Conservation (phyloP, 2,888 invertebrate species). For the Cheiracanthium punctorium region DNA sequence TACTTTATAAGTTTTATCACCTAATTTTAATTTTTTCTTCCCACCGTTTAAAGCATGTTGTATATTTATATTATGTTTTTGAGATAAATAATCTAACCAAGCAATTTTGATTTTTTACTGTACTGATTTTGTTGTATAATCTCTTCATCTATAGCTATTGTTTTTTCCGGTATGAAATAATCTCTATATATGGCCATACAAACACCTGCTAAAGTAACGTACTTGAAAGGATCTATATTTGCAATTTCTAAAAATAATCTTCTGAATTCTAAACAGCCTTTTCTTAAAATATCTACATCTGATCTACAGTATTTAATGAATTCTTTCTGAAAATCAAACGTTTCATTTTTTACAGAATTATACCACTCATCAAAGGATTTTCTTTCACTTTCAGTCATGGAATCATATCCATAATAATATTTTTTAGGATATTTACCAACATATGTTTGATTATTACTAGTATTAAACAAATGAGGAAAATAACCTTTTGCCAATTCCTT, state of each 20-base stretch:
- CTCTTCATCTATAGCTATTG: conserved; percentile 10
- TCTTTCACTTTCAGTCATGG: background rate
- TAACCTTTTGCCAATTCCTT: conserved; percentile 11
- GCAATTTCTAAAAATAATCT: conserved; percentile 19
- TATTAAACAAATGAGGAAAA: conserved; percentile 27
- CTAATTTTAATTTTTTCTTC: conserved; percentile 11
- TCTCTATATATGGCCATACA: conserved; percentile 13
- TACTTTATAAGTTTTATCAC: conserved; percentile 5
- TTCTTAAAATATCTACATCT: conserved; percentile 27
- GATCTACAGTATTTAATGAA: conserved; percentile 16
- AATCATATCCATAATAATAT: conserved; percentile 23
- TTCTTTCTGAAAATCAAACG: conserved; percentile 25
- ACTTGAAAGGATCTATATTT: background rate
- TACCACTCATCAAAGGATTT: conserved; percentile 10
- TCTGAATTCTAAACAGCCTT: conserved; percentile 24
- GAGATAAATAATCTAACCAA: too few species aligned
- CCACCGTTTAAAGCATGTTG: conserved; percentile 2
- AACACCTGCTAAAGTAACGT: background rate
- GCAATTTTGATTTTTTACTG: conserved; percentile 20
- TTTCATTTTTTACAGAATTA: conserved; percentile 17
- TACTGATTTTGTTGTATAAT: background rate
- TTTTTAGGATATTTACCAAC: conserved; percentile 25
- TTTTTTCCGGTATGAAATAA: background rate
- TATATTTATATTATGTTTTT: too few species aligned
- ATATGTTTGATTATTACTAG: conserved; percentile 13